phyloP scores from a whole-genome alignment of 2,888 invertebrate genomes.

The Oligia fasciuncula region DNA sequence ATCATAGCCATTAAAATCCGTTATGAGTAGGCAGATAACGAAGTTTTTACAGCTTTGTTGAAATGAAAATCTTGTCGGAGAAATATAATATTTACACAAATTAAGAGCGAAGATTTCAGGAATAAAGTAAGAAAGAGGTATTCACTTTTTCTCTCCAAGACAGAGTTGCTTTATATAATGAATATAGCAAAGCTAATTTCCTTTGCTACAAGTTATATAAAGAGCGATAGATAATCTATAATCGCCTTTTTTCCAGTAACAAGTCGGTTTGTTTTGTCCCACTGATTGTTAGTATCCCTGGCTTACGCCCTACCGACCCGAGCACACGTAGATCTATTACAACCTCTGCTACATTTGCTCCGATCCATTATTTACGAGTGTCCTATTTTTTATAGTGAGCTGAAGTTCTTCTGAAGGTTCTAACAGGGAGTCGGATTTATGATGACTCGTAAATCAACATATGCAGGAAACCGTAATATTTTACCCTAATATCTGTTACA shows the following conservation, averaged over 20 bases:
- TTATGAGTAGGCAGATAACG: constrained; percentile 39
- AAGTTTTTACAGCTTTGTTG: constrained; percentile 17
- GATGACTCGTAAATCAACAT: constrained; percentile 10
- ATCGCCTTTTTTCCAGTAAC: neutral
- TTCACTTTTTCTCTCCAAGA: neutral
- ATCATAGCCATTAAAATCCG: constrained; percentile 39
- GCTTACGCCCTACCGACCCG: constrained; percentile 3
- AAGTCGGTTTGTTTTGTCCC: too few relatives aligned
- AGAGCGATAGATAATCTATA: neutral
- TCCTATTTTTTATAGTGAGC: constrained; percentile 24
- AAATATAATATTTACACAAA: constrained; percentile 23
- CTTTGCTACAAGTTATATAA: neutral
- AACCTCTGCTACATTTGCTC: constrained; percentile 28
- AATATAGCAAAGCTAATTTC: too few relatives aligned
- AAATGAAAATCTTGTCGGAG: constrained; percentile 12
- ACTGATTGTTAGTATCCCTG: neutral
- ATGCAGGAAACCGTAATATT: neutral
- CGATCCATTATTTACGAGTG: constrained; percentile 41
- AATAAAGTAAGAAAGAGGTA: neutral
- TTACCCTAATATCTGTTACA: neutral
- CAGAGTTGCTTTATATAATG: neutral
- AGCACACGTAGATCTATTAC: constrained; percentile 21
- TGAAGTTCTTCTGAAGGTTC: constrained; percentile 20
- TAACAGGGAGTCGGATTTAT: constrained; percentile 16
- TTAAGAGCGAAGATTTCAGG: constrained; percentile 6